phyloP scores from a whole-genome alignment of 2,113 vertebrate species.

The Prietella phreatophila region DNA sequence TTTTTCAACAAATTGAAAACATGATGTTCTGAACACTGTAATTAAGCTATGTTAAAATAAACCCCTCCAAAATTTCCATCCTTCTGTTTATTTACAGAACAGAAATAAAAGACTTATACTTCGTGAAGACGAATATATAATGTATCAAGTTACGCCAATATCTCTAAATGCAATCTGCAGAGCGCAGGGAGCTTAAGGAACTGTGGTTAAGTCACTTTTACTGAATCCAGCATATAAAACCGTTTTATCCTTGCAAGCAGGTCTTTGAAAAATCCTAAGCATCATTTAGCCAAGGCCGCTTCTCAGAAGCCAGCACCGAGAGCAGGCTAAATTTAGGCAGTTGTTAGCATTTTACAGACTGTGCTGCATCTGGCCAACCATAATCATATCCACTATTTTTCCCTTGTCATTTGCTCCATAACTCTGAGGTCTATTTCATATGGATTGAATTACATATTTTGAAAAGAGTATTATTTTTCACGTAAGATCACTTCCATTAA shows the following conservation, averaged over 20 bases:
- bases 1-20: slow-evolving; percentile 9
- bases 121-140: background rate
- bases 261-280: slow-evolving; percentile 31
- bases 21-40: slow-evolving; percentile 3
- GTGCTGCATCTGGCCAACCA: slow-evolving; percentile 37
- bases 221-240: slow-evolving; percentile 39
- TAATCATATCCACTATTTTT: slow-evolving; percentile 47
- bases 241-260: slow-evolving; percentile 34
- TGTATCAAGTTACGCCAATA: slow-evolving; percentile 6
- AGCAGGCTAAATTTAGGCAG: slow-evolving; percentile 45
- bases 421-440: slow-evolving; percentile 56
- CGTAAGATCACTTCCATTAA: slow-evolving; percentile 58
- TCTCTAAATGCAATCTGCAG: slow-evolving; percentile 3
- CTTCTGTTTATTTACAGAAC: slow-evolving; percentile 1
- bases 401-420: slow-evolving; percentile 51
- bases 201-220: slow-evolving; percentile 14
- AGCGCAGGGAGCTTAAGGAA: background rate
- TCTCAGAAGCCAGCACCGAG: slow-evolving; percentile 37
- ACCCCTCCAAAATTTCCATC: background rate
- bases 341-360: slow-evolving; percentile 52
- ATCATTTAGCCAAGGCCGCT: slow-evolving; percentile 40
- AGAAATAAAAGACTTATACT: background rate
- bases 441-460: slow-evolving; percentile 60
- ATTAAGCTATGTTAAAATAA: slow-evolving; percentile 22
- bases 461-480: slow-evolving; percentile 55